Conservation (phyloP, 1,140 invertebrate species). For the Brachionus paranguensis region DNA sequence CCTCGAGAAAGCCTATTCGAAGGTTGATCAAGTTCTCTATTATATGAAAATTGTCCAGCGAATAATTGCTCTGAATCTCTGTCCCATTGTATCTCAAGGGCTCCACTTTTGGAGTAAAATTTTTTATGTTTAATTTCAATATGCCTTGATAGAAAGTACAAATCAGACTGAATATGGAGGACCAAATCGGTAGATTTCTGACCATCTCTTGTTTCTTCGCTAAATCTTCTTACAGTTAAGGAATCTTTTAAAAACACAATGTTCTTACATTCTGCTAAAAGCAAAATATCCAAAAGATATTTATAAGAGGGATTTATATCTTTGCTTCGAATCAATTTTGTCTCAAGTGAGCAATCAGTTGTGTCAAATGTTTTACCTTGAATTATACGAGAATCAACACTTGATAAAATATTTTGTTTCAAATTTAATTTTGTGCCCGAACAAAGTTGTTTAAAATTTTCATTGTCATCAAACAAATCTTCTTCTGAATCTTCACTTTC, state of each 20-base stretch:
- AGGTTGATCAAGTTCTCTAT: background rate
- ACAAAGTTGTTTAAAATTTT: background rate
- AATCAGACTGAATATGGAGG: background rate
- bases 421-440: constrained; percentile 5
- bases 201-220: background rate
- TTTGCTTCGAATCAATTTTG: background rate
- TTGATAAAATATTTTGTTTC: background rate
- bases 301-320: background rate
- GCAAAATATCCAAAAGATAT: background rate
- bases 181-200: background rate
- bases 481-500: background rate
- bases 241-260: background rate
- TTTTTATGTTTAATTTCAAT: background rate
- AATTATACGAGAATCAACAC: background rate
- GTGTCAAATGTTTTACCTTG: background rate
- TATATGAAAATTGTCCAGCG: background rate
- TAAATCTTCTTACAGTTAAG: background rate
- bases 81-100: background rate
- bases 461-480: background rate
- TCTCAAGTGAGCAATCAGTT: background rate
- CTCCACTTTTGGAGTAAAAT: background rate
- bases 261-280: background rate
- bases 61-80: background rate
- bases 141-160: background rate
- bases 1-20: background rate